These are phyloP conservation scores for Diarsia brunnea DNA, from an alignment of 2,888 invertebrate genomes.

Conservation along the genomic window DNA sequence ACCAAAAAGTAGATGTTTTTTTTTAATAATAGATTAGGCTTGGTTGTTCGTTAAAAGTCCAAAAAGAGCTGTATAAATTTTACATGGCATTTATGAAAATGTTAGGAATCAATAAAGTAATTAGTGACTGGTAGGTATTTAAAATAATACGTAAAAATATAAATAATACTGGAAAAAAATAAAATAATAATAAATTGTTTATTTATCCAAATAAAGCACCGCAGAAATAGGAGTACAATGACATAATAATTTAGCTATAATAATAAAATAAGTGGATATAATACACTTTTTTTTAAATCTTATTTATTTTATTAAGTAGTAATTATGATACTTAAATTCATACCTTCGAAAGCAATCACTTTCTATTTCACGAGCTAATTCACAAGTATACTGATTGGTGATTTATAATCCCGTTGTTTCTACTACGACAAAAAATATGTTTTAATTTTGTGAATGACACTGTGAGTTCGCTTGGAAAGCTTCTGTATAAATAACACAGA, in stretches of 20 bases:
- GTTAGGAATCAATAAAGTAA: not conserved
- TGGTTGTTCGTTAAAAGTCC: not conserved
- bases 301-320: no score
- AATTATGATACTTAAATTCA: no score
- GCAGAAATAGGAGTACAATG: no score
- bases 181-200: no score
- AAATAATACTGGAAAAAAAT: no score
- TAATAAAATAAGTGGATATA: no score
- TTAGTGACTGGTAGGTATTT: not conserved
- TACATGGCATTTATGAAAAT: no score
- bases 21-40: not conserved
- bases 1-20: not conserved
- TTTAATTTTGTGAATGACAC: not conserved
- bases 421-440: not conserved
- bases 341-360: slow-evolving; percentile 5
- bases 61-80: not conserved
- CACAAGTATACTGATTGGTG: not conserved
- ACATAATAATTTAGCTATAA: no score
- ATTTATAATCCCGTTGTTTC: not conserved
- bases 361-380: not conserved
- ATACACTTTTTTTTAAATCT: no score
- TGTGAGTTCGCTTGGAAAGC: not conserved
- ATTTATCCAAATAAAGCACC: no score
- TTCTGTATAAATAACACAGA: not conserved
- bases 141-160: no score